phyloP scores from a whole-genome alignment of 2,888 invertebrate species.

The Spilarctia lutea region DNA sequence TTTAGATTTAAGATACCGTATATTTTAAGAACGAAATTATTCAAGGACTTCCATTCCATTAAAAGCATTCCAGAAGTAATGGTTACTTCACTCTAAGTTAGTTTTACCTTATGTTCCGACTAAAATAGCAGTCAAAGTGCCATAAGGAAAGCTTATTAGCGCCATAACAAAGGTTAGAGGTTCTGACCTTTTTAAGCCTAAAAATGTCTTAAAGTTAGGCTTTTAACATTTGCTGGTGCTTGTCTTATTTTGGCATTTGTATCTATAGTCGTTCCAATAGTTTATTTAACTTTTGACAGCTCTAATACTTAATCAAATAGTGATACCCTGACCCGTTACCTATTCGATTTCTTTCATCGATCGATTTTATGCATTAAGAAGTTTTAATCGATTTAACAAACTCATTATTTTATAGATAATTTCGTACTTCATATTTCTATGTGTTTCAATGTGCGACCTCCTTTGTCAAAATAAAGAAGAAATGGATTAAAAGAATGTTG shows the following conservation, averaged over 20 bases:
- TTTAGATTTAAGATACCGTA: neutral
- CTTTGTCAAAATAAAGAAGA: too few relatives aligned
- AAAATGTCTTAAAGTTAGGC: slow-evolving; percentile 2
- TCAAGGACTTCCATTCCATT: neutral
- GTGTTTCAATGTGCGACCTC: too few relatives aligned
- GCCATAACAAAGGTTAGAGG: slow-evolving; percentile 13
- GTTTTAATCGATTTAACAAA: too few relatives aligned
- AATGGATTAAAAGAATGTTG: too few relatives aligned
- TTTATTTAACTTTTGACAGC: too few relatives aligned
- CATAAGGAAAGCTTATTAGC: neutral
- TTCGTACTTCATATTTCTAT: too few relatives aligned
- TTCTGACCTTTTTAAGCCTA: slow-evolving; percentile 8
- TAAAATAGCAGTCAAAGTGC: neutral
- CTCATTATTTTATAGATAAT: too few relatives aligned
- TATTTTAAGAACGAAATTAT: neutral
- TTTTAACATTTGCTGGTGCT: neutral
- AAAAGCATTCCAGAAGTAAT: neutral
- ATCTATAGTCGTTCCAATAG: too few relatives aligned
- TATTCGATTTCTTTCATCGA: too few relatives aligned
- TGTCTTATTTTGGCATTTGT: slow-evolving; percentile 4
- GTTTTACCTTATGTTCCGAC: neutral
- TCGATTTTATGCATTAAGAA: too few relatives aligned
- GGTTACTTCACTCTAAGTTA: neutral
- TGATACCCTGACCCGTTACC: too few relatives aligned
- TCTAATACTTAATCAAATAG: too few relatives aligned